Evolutionary conservation across 2,113 vertebrate species (phyloP).

Genomic region (Cololabis saira): DNA sequence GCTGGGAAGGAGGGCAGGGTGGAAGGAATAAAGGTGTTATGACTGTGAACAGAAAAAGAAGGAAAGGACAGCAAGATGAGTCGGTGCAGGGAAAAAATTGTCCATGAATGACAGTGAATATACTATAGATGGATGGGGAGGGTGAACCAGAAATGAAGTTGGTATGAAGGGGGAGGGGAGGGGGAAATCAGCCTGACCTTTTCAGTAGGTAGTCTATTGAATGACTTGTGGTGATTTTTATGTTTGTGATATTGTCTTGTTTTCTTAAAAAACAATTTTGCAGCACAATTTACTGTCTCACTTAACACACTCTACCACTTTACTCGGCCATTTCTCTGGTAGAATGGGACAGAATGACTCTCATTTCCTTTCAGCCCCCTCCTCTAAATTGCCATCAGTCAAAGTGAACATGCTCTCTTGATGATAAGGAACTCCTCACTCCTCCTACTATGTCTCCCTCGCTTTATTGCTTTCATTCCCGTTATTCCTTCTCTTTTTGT

Average conservation of each 20-base stretch:
- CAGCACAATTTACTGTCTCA: constrained; percentile 27
- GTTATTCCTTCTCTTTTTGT: constrained; percentile 36
- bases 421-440: constrained; percentile 41
- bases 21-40: background rate
- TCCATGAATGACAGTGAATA: constrained; percentile 12
- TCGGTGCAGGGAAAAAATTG: background rate
- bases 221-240: constrained; percentile 45
- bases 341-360: constrained; percentile 42
- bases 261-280: constrained; percentile 41
- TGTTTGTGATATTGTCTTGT: constrained; percentile 51
- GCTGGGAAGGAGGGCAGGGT: background rate
- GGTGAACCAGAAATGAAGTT: constrained; percentile 19
- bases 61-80: background rate
- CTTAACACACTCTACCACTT: constrained; percentile 31
- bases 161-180: background rate
- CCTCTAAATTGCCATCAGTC: constrained; percentile 56
- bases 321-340: constrained; percentile 32
- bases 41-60: constrained; percentile 3
- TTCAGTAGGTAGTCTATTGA: constrained; percentile 16
- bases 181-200: constrained; percentile 28
- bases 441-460: constrained; percentile 8
- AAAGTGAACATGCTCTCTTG: constrained; percentile 41
- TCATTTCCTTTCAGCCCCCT: constrained; percentile 38
- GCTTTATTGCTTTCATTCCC: constrained; percentile 19
- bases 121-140: background rate